These are phyloP conservation scores for Trichonephila clavipes DNA, from an alignment of 1,140 invertebrate species.

Conservation along the genomic window DNA sequence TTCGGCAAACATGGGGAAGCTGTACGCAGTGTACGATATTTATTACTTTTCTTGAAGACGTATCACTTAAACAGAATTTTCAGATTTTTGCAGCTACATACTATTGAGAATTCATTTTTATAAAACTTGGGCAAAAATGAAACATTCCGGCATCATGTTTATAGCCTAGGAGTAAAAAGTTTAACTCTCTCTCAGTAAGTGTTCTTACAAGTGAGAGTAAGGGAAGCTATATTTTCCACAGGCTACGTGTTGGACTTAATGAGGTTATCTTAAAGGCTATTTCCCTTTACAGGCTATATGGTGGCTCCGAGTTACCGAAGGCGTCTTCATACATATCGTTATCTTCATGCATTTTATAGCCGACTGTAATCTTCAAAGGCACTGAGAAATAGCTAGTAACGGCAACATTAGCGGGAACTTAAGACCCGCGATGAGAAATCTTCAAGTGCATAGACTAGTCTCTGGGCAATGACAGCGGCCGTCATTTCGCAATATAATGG, in stretches of 20 bases:
- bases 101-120: neutral
- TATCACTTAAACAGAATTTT: neutral
- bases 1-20: neutral
- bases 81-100: neutral
- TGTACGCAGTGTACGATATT: neutral
- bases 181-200: neutral
- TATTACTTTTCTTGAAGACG: neutral
- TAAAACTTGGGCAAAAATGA: neutral
- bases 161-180: neutral
- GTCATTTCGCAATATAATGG: conserved; percentile 63
- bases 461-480: conserved; percentile 12
- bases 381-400: conserved; percentile 43
- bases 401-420: conserved; percentile 64
- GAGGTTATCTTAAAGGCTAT: conserved; percentile 2
- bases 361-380: conserved; percentile 63
- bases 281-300: conserved; percentile 20
- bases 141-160: no score
- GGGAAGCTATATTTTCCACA: neutral
- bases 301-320: conserved; percentile 44
- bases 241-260: conserved; percentile 37
- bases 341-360: conserved; percentile 67
- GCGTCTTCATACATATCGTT: conserved; percentile 42
- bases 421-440: conserved; percentile 62
- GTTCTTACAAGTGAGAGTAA: neutral
- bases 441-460: conserved; percentile 28